Percentiles rank a stretch among this genome's conserved stretches.
Conservation (phyloP, 1,140 invertebrate genomes). For the Drosophila repletoides region DNA sequence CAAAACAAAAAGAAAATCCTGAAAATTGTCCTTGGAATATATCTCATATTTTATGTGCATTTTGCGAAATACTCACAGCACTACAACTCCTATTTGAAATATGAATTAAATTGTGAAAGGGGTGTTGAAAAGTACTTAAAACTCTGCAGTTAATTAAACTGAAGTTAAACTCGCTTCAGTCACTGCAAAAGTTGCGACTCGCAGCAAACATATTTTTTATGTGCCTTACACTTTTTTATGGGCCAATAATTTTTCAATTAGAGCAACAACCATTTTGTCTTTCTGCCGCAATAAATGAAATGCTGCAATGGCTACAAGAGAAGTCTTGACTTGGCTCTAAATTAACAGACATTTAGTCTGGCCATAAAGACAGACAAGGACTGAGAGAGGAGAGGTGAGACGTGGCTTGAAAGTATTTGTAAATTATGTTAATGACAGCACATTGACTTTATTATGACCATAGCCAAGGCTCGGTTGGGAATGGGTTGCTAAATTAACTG, state of each 20-base stretch:
- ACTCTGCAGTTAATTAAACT: slow-evolving; percentile 72
- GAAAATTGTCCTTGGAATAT: slow-evolving; percentile 31
- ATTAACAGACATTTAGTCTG: slow-evolving; percentile 46
- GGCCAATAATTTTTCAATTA: slow-evolving; percentile 79
- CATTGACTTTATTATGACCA: slow-evolving; percentile 69
- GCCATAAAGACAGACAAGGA: background rate
- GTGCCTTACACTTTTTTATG: slow-evolving; percentile 72
- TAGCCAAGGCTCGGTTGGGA: background rate
- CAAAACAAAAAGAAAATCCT: too few relatives aligned
- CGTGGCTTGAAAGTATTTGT: slow-evolving; percentile 65
- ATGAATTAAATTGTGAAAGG: slow-evolving; percentile 42
- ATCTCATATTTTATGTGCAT: slow-evolving; percentile 24
- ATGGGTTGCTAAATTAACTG: background rate
- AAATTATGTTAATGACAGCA: slow-evolving; percentile 74
- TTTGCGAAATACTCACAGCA: background rate
- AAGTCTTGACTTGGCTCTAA: slow-evolving; percentile 19
- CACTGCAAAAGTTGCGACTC: slow-evolving; percentile 22
- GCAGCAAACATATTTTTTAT: slow-evolving; percentile 54
- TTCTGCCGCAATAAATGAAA: slow-evolving; percentile 63
- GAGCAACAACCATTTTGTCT: slow-evolving; percentile 56
- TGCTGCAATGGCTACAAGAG: slow-evolving; percentile 38
- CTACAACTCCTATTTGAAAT: slow-evolving; percentile 67
- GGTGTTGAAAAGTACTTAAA: slow-evolving; percentile 58
- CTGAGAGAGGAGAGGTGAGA: background rate
- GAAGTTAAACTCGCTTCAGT: slow-evolving; percentile 41